phyloP scores from a whole-genome alignment of 2,797 vertebrate genomes.

The Atherinosoma microstoma region DNA sequence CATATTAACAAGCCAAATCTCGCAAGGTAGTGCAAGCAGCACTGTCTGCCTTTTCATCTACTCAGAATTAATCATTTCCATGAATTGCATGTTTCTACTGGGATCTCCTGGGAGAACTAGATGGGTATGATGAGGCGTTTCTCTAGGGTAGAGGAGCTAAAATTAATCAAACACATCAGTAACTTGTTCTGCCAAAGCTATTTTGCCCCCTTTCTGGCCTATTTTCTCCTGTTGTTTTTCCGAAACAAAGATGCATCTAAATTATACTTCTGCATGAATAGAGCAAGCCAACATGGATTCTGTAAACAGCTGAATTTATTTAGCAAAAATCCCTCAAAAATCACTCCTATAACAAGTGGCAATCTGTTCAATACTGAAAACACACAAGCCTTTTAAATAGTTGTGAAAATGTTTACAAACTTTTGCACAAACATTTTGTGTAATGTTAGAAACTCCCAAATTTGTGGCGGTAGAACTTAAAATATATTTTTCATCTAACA shows the following conservation, averaged over 20 bases:
- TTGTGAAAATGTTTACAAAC: constrained; percentile 23
- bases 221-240: constrained; percentile 34
- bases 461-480: constrained; percentile 32
- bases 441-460: constrained; percentile 38
- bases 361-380: constrained; percentile 57
- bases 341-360: constrained; percentile 50
- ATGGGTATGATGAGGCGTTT: constrained; percentile 59
- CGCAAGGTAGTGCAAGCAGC: constrained; percentile 49
- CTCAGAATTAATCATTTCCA: constrained; percentile 74
- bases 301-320: constrained; percentile 74
- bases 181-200: constrained; percentile 52
- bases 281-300: constrained; percentile 24
- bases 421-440: constrained; percentile 33
- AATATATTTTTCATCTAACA: constrained; percentile 44
- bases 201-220: constrained; percentile 43
- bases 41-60: constrained; percentile 48
- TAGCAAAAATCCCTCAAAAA: constrained; percentile 54
- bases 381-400: constrained; percentile 48
- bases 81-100: constrained; percentile 72
- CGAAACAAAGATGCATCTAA: constrained; percentile 29
- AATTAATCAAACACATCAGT: constrained; percentile 73
- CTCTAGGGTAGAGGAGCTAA: constrained; percentile 59
- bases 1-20: constrained; percentile 63
- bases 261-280: constrained; percentile 36
- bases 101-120: constrained; percentile 52